Evolutionary conservation across 2,113 vertebrate species (phyloP).

Genomic region (Eudyptes chrysolophus): DNA sequence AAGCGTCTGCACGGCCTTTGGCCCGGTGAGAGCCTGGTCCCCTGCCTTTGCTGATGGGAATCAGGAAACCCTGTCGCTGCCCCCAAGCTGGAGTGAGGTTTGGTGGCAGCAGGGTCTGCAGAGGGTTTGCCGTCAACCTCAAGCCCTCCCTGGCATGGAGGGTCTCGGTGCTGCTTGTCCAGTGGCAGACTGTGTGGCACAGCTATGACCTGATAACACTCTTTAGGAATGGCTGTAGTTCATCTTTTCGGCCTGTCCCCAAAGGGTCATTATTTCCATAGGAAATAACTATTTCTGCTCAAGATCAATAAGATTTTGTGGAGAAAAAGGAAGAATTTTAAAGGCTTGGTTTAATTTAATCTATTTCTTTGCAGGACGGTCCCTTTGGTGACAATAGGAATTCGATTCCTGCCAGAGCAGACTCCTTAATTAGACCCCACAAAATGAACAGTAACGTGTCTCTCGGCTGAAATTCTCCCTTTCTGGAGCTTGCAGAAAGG

Average conservation of each 20-base stretch:
- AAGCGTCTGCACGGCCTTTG: neutral
- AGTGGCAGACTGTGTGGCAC: neutral
- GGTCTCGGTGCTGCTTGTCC: rapidly evolving
- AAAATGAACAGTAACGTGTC: constrained; percentile 68
- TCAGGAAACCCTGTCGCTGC: rapidly evolving
- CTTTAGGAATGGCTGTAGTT: neutral
- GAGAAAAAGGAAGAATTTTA: constrained; percentile 13
- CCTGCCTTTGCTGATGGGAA: neutral
- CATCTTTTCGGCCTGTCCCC: neutral
- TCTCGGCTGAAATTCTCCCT: constrained; percentile 68
- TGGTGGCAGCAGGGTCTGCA: neutral
- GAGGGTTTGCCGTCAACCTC: neutral
- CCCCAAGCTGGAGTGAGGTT: neutral
- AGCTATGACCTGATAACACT: neutral
- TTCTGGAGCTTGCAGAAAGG: constrained; percentile 54
- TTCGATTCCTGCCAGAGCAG: constrained; percentile 64
- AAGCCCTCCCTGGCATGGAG: rapidly evolving
- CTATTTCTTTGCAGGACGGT: constrained; percentile 66
- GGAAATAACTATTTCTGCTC: constrained; percentile 43
- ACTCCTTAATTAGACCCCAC: constrained; percentile 71
- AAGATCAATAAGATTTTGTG: constrained; percentile 56
- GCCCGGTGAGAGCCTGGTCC: neutral
- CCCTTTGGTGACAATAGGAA: constrained; percentile 68
- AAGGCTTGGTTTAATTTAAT: constrained; percentile 51
- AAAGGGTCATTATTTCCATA: neutral